A percentile compares a stretch with the other conserved stretches of the same genome.
phyloP scores from a whole-genome alignment of 1,140 invertebrate species.

The Ruditapes philippinarum region DNA sequence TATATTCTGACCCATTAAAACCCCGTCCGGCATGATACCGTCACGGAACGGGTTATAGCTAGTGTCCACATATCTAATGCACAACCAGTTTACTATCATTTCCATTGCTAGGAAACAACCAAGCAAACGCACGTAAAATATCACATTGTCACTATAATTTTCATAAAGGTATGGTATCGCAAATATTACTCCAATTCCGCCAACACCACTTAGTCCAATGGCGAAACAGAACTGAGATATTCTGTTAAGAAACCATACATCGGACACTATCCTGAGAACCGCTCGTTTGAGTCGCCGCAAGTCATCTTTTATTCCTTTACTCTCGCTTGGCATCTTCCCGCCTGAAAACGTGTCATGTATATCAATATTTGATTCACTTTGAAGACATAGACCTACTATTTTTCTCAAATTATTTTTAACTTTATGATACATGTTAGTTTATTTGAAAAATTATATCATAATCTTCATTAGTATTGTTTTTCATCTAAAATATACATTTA shows the following conservation, averaged over 20 bases:
- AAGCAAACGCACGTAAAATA: slow-evolving; percentile 16
- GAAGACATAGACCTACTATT: no score
- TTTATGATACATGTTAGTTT: no score
- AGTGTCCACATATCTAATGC: slow-evolving; percentile 72
- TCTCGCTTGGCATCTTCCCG: background rate
- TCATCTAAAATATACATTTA: no score
- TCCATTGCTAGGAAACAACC: slow-evolving; percentile 67
- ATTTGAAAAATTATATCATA: no score
- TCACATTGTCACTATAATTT: background rate
- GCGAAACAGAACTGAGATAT: background rate
- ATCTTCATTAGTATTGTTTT: no score
- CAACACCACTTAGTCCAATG: slow-evolving; percentile 14
- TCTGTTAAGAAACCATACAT: slow-evolving; percentile 29
- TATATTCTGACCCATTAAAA: slow-evolving; percentile 20
- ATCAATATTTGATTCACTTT: no score
- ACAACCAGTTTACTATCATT: slow-evolving; percentile 73
- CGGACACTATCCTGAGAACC: background rate
- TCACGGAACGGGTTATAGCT: slow-evolving; percentile 64
- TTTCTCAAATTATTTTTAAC: no score
- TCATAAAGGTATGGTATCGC: slow-evolving; percentile 31
- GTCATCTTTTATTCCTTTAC: background rate
- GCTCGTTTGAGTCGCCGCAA: background rate
- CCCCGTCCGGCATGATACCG: slow-evolving; percentile 27
- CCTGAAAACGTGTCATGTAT: background rate
- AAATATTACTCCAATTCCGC: background rate